These are phyloP conservation scores for Lasioglossum calceatum DNA, from an alignment of 2,888 invertebrate genomes.

Conservation along the genomic window DNA sequence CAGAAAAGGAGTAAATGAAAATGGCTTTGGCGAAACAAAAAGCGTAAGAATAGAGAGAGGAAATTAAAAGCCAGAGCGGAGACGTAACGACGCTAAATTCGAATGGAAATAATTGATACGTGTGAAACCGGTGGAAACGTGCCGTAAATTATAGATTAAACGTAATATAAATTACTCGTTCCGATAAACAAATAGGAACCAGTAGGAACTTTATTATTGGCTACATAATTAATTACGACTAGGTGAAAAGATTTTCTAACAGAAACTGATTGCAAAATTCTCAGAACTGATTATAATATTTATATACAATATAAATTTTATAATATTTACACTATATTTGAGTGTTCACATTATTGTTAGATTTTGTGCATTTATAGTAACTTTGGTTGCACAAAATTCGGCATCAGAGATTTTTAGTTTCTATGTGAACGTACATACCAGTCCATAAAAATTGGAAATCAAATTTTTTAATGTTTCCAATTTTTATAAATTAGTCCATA, in stretches of 20 bases:
- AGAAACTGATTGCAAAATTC: background rate
- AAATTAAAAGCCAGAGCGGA: constrained; percentile 4
- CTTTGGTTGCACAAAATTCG: background rate
- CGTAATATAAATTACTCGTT: background rate
- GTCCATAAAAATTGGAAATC: background rate
- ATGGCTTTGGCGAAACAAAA: background rate
- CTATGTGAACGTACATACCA: background rate
- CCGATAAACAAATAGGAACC: background rate
- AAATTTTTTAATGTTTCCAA: too few relatives aligned
- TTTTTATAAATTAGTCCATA: too few relatives aligned
- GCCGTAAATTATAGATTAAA: background rate
- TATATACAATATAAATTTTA: too few relatives aligned
- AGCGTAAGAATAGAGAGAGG: constrained; percentile 1
- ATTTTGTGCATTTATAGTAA: background rate
- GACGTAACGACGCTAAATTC: constrained; percentile 4
- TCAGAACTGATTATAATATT: too few relatives aligned
- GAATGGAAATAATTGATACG: background rate
- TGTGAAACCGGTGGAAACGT: background rate
- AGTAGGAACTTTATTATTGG: background rate
- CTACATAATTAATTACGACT: background rate
- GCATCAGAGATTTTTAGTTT: background rate
- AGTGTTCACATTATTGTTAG: background rate
- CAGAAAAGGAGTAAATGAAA: constrained; percentile 7
- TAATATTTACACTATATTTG: background rate
- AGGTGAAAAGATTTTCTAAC: background rate